Base-by-base conservation (phyloP, 2,797 vertebrate genomes). In the Hafferia zeledoni region DNA sequence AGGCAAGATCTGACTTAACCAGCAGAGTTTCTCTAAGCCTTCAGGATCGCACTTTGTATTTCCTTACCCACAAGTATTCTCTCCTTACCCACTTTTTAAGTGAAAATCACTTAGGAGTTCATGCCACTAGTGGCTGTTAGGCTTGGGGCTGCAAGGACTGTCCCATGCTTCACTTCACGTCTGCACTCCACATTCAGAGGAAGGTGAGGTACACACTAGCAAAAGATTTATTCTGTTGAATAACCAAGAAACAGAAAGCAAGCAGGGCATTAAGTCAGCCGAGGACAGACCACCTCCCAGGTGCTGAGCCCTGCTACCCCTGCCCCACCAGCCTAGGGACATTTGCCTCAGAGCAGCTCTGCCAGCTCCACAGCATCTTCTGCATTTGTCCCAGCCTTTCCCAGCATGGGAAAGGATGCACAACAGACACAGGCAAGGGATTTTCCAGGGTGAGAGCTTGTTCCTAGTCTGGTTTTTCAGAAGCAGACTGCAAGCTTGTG, bases 391-490 rank as follows among this genome's bases (percentile, higher is more conserved):
- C 31, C 81, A 86, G 5, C 27, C 2, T 64, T 83, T 78, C 50
- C 59, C 24, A 2, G 33, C 46, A 87, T 1, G 2, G 37, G 50
- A 91, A 78, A 87, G 89, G 87, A 93, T 93, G 77, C 41, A 64
- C 10, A 57, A 70, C 77, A 94, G 89, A 84, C 91, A 78, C 10
- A 84, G 31, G 46, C 37, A 49, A 72, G 60, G 56, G 72, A 91
- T 91, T 94, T 96, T 94, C 79, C 92, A 83, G 77, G 33, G 61
- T 78, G 49, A 55, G 49, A 92, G 43, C 77, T 65, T 69, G 70
- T 57, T 92, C 17, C 53, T 84, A 53, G 70, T 82, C 87, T 94
- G 78, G 6, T 50, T 91, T 90, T 69, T 69, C 93, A 82, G 53
- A 90, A 82, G 87, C 78, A 84, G 87, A 59, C 89, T 69, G 70